Evolutionary conservation across 2,113 vertebrate species (phyloP), one percentile per base, ranked within the genome.

Genomic region (Microtus pennsylvanicus): DNA sequence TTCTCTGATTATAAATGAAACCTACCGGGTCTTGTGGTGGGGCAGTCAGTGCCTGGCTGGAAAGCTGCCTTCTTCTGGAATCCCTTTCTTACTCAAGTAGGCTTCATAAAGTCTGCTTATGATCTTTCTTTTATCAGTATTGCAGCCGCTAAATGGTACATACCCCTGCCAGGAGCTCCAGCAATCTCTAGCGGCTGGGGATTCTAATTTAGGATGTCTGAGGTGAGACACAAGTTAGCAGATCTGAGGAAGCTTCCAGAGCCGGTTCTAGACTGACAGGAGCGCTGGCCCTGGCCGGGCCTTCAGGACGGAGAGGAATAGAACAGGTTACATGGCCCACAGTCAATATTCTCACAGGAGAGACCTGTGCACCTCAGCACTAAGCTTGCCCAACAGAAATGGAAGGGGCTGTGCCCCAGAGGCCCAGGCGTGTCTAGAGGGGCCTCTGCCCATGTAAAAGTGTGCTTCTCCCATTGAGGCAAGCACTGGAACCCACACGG

Each of bases 1-100:
- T 70, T 85, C 47, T 94, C 72, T 47, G 80, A 72, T 65, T 78
- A n/a, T 91, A 86, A 94, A 77, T 86, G 76, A 28, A 69, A 42
- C 69, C 67, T 63, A 30, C 42, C 58, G 67, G 9, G 38, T 7
- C 87, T 52, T 69, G 17, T 47, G 47, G 22, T 58, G 16, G 61
- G 35, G 7, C 24, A 47, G 72, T 30, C 47, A 90, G 47, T 77
- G 22, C 11, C 45, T 47, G 30, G 45, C 22, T 90, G n/a, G n/a
- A 91, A 70, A 35, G 22, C 8, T 47, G 22, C n/a, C 70, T 86
- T 63, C 28, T 69, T 77, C 80, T 77, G 86, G 88, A 90, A 86
- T 16, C 11, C 8, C 33, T 76, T 77, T 52, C 26, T 69, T 69
- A 76, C 58, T 86, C 28, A 77, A 69, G 10, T 55, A n/a, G 75